Base-by-base conservation (phyloP, 2,888 invertebrate genomes). In the Xestoiulus laeticollis region DNA sequence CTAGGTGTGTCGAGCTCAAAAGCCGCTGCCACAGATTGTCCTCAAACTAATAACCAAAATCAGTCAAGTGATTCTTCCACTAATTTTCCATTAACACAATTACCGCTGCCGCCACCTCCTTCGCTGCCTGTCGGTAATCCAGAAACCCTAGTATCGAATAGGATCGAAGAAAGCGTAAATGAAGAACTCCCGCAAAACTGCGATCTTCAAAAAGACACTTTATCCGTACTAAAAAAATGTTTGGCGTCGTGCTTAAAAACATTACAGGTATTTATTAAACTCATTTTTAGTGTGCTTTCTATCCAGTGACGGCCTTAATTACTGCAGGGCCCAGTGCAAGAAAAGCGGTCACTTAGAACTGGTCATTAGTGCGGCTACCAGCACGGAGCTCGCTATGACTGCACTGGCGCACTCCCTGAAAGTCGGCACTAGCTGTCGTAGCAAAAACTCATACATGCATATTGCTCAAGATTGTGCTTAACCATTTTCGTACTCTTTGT, bases 171-270 rank as follows among this genome's bases (percentile, higher is more conserved):
- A 38, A 44, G 44, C 85, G 33, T 10, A n/a, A 44, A 33, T 16
- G 6, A 85, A n/a, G 33, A 83, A 83, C 6, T 5, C 22, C n/a
- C 19, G 83, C 19, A n/a, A n/a, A 33, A 22, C 16, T 8, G 8
- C n/a, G 85, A 85, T 22, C 85, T 85, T n/a, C 85, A 85, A n/a
- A 44, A 85, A n/a, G 85, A 85, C 8, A 85, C 85, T 33, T 22
- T 85, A 16, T 22, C 32, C 32, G 12, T 85, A 1, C 44, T 85
- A 32, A 85, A 2, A 26, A 6, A 44, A 38, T 85, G 85, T 26
- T 33, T 85, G 5, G 44, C n/a, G 12, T 19, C 14, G 10, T 85
- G 85, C 44, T 33, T 22, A 32, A 38, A 85, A 33, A 85, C 85
- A 6, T 85, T 85, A 33, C 85, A 85, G 85, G 85, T 59, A 19